Evolutionary conservation across 2,113 vertebrate species (phyloP).

Genomic region (Scomber colias): DNA sequence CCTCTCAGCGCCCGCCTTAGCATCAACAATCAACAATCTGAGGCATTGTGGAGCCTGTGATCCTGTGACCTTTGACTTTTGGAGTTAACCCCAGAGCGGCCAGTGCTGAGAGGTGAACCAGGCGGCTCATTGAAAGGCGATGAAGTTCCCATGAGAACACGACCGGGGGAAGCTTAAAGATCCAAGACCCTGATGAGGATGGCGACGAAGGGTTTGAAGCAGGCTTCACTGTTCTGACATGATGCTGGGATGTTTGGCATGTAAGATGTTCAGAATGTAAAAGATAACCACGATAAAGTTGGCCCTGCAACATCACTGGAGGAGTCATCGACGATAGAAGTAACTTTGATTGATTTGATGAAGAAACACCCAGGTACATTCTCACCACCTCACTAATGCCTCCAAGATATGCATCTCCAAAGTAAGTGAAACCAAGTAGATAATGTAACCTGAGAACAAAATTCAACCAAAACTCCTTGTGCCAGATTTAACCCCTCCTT

Average conservation of each 20-base stretch:
- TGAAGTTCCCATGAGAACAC: conserved; percentile 88
- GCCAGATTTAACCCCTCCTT: conserved; percentile 58
- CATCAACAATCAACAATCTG: conserved; percentile 85
- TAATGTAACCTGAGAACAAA: conserved; percentile 52
- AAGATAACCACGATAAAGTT: not conserved
- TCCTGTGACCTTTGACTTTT: conserved; percentile 77
- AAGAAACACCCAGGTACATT: not conserved
- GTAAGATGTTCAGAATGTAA: conserved; percentile 7
- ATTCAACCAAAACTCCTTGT: conserved; percentile 41
- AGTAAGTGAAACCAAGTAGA: conserved; percentile 16
- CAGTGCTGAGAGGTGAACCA: conserved; percentile 81
- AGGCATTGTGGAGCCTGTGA: conserved; percentile 84
- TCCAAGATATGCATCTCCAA: conserved; percentile 5
- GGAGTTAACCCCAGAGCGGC: conserved; percentile 78
- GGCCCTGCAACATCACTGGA: not conserved
- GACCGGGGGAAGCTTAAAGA: conserved; percentile 50
- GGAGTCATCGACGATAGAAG: not conserved
- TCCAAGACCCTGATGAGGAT: conserved; percentile 43
- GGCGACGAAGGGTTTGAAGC: not conserved
- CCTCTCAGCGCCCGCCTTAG: conserved; percentile 63
- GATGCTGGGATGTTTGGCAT: not conserved
- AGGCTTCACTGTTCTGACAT: conserved; percentile 32
- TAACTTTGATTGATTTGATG: not conserved
- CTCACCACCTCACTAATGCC: not conserved
- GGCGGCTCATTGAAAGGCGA: conserved; percentile 76